Evolutionary conservation across 2,113 vertebrate genomes (phyloP), one percentile per base, ranked within the genome.

Genomic region (Gobius niger): DNA sequence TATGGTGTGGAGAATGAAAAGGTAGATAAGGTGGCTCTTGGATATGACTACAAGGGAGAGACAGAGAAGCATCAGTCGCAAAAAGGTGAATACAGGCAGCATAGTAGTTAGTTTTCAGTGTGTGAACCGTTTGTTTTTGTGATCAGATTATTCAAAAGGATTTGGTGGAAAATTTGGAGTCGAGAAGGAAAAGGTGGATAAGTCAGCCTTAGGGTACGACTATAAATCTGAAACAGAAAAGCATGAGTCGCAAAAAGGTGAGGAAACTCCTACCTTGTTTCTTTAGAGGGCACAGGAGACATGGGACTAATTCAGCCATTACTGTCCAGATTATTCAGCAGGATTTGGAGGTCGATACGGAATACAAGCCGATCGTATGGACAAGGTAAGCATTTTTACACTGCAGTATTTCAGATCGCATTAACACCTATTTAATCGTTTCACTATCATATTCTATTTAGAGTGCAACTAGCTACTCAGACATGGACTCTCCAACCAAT

Each of bases 311-410:
- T 65, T 5, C 0, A 1, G 24, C 18, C 2, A 4, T 0, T 54
- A 80, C 2, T 83, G 42, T 79, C 56, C 76, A 99, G 98, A 99
- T 87, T 95, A 96, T 78, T 91, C 95, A 62, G 93, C 96, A 69
- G 98, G 96, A 7, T 99, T 99, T 72, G 98, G 96, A 63, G 97
- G 96, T 19, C 94, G 88, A 5, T 99, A 94, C 0, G 96, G 96
- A 13, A 91, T 98, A 13, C 94, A 99, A 89, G 82, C 88, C 50
- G 96, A 98, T 86, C 92, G 95, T 75, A 92, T 98, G 82, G 97
- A 99, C 85, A 97, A 97, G 94, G 97, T 98, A 87, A 86, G 82
- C 11, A 62, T 44, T 6, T 10, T 57, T 44, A 52, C 42, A 60
- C 8, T n/a, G 42, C 9, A 7, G 6, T 9, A 42, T 14, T 42